Evolutionary conservation across 2,797 vertebrate species (phyloP), one percentile per base, ranked within the genome.

Genomic region (Enteromius trimaculatus): DNA sequence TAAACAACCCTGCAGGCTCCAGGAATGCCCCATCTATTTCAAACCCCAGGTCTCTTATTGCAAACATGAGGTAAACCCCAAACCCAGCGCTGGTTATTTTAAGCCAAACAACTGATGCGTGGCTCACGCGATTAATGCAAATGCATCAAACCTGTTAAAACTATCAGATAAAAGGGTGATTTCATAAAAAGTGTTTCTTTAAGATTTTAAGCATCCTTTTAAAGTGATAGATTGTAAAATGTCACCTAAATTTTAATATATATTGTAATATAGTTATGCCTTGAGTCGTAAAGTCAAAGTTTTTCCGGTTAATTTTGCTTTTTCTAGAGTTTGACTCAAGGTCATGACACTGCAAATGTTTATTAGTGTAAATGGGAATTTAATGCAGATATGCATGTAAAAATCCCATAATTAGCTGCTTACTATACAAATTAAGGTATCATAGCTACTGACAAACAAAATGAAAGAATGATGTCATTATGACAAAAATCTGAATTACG

Each of bases 51-150:
- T 77, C 51, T 83, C 81, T 69, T 83, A 69, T 69, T 77, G 74
- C 72, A 77, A 23, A 77, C 64, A 70, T 64, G 65, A 70, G 81
- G 81, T 78, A 83, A 83, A 83, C 65, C 81, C 81, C 74, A 77
- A 79, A 62, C 39, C 55, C 29, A 78, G 23, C 39, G 51, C 16
- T 39, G 53, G 51, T 71, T 78, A 62, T 71, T 83, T 78, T 64
- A 19, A 71, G 74, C 66, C 29, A 19, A 69, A 62, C 65, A 60
- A 74, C 69, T 64, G 55, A 74, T 81, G 76, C 29, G 34, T 51
- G 44, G 44, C 21, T 66, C 62, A 79, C 19, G 1, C 19, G 31
- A 65, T 65, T 64, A 78, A 65, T 47, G 76, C 42, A 42, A 29
- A 81, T 9, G 62, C 26, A 49, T 29, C 37, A 71, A 64, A 31